Conservation (phyloP, 1,140 invertebrate genomes). For the Drosophila tsacasi region DNA sequence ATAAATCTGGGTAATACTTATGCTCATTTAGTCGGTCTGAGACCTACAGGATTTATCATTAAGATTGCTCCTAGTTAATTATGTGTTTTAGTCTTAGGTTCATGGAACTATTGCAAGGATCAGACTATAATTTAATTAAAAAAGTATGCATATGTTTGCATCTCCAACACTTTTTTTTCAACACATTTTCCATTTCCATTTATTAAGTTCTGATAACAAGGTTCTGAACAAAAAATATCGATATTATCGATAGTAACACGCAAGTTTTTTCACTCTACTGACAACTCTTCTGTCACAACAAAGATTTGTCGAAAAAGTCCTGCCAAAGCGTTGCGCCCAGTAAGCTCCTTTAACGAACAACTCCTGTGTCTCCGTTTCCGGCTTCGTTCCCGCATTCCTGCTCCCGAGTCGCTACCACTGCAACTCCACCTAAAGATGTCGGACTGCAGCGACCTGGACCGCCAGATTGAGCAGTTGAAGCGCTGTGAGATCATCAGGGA, state of each 20-base stretch:
- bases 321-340: slow-evolving; percentile 19
- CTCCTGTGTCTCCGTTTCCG: not conserved
- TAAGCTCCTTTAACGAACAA: slow-evolving; percentile 1
- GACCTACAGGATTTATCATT: slow-evolving; percentile 5
- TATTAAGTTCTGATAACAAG: too few relatives aligned
- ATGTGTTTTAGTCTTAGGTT: not conserved
- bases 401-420: too few relatives aligned
- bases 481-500: slow-evolving; percentile 99
- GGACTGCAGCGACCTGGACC: slow-evolving; percentile 94
- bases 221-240: not conserved
- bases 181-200: too few relatives aligned
- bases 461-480: slow-evolving; percentile 99
- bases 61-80: slow-evolving; percentile 8
- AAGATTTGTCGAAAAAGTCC: slow-evolving; percentile 8
- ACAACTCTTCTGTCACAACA: not conserved
- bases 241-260: not conserved
- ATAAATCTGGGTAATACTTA: slow-evolving; percentile 11
- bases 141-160: not conserved
- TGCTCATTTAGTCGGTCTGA: slow-evolving; percentile 3
- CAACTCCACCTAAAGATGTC: slow-evolving; percentile 86
- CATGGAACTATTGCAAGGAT: not conserved
- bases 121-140: not conserved
- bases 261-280: not conserved
- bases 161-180: too few relatives aligned
- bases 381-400: not conserved